phyloP scores from a whole-genome alignment of 2,797 vertebrate species.

The Geotrypetes seraphini region DNA sequence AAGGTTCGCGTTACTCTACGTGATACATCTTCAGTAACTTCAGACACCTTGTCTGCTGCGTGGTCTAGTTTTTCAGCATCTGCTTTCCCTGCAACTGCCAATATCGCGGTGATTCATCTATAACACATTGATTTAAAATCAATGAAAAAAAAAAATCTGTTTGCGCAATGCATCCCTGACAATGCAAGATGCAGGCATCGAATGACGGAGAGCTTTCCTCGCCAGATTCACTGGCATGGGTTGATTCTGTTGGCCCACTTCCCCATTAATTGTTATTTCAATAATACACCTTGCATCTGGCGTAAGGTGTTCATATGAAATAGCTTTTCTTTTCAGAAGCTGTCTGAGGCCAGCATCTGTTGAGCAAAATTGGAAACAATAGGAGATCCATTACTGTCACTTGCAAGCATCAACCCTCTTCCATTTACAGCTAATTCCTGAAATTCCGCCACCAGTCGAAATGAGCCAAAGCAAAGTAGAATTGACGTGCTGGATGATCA shows the following conservation, averaged over 20 bases:
- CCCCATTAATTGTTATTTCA: constrained; percentile 11
- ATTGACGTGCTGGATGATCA: accelerated
- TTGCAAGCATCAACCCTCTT: constrained; percentile 2
- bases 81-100: too few relatives aligned
- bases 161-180: too few relatives aligned
- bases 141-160: too few relatives aligned
- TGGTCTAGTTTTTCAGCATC: too few relatives aligned
- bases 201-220: neutral
- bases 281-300: constrained; percentile 1
- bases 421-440: neutral
- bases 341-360: constrained; percentile 27
- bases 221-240: neutral
- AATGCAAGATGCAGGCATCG: too few relatives aligned
- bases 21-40: too few relatives aligned
- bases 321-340: constrained; percentile 6
- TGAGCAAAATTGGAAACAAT: constrained; percentile 20
- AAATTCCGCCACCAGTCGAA: accelerated
- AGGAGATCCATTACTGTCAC: neutral
- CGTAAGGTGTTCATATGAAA: neutral
- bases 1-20: too few relatives aligned
- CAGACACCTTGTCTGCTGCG: too few relatives aligned
- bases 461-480: neutral
- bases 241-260: neutral
- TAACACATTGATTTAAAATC: too few relatives aligned
- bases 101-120: too few relatives aligned